Evolutionary conservation across 1,140 invertebrate species (phyloP), one percentile per base, ranked within the genome.

Genomic region (Platyscapa corneri): DNA sequence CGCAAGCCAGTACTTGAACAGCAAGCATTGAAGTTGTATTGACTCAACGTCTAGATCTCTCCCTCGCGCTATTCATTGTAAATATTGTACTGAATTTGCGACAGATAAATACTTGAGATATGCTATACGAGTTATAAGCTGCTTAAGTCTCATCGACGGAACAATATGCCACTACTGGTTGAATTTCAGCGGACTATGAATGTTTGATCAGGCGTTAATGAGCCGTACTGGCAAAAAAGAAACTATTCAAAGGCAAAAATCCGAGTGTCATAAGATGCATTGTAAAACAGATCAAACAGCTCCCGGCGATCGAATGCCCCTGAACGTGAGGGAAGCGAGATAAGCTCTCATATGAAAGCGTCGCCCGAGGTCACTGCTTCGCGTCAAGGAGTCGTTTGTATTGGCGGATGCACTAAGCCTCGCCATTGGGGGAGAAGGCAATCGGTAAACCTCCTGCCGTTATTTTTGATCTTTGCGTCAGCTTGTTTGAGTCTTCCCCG

Each of bases 281-380:
- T 74, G 81, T 82, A 16, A 82, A n/a, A 16, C 8, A 46, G 49
- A 74, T 53, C 23, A 82, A 82, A 75, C 34, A 64, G 32, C 81
- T 46, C 53, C 20, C 49, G 70, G 81, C 27, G 27, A 46, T 83
- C 46, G 82, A 18, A 32, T 0, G 23, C 32, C 30, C 30, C 3
- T 8, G 49, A 3, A 27, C 18, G 49, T 6, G n/a, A 34, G 42
- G 75, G 30, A 49, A 20, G 77, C 77, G 77, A 79, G 77, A 79
- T 79, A 79, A 79, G 77, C 77, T 34, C 30, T 42, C 77, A 7
- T 14, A 34, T 8, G 53, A 64, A 56, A 37, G 23, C 27, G 70
- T 42, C 70, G 37, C 37, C 70, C 37, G 23, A 39, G 37, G 70
- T n/a, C 23, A 27, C 18, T 20, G 53, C 18, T 56, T 56, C 10